phyloP scores from a whole-genome alignment of 2,113 vertebrate species.

The Archilochus colubris region DNA sequence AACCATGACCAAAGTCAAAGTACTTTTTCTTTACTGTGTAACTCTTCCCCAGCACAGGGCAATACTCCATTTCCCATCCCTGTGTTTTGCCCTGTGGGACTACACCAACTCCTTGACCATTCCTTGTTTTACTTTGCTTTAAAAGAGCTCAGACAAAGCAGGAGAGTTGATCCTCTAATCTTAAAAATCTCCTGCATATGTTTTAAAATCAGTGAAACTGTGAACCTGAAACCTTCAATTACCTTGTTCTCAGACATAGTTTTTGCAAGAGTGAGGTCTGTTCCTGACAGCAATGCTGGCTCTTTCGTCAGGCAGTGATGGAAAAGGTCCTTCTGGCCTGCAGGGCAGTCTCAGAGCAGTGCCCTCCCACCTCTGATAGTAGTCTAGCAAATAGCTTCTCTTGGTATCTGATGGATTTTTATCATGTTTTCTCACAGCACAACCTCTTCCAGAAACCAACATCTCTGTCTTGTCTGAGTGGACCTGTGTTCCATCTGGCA shows the following conservation, averaged over 20 bases:
- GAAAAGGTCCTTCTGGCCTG: not conserved
- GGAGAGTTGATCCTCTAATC: not conserved
- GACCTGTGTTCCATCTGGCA: not conserved
- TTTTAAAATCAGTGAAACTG: not conserved
- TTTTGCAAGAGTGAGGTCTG: not conserved
- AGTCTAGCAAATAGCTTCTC: not conserved
- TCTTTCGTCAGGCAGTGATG: not conserved
- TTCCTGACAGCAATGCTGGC: not conserved
- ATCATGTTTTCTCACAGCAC: not conserved
- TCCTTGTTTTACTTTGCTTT: not conserved
- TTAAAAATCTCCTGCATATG: not conserved
- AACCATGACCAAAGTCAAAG: not conserved
- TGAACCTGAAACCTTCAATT: not conserved
- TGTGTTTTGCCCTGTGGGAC: not conserved
- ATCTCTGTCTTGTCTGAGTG: not conserved
- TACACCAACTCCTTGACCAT: not conserved
- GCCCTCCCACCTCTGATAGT: not conserved
- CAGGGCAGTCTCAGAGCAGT: not conserved
- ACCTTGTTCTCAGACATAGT: not conserved
- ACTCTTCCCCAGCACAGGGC: not conserved
- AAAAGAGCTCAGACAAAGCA: not conserved
- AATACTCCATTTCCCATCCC: not conserved
- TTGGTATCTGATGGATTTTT: constrained; percentile 1
- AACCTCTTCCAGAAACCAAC: not conserved
- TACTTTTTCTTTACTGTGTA: not conserved